A percentile compares a stretch with the other conserved stretches of the same genome.
Conservation (phyloP, 2,113 vertebrate genomes). For the Bolborhynchus lineola region DNA sequence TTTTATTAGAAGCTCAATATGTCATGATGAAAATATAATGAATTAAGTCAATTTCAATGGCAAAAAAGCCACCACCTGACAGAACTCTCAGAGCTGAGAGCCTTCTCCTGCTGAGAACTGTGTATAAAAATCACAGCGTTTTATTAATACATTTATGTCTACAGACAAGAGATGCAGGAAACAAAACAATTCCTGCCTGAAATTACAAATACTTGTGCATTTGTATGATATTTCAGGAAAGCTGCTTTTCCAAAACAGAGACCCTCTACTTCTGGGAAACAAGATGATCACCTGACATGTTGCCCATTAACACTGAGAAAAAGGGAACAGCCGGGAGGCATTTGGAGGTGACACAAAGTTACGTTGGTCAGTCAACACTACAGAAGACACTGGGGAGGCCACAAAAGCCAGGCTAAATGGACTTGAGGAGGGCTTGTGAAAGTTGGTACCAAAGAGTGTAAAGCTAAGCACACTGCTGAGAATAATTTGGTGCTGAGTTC, state of each 20-base stretch:
- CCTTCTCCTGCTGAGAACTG: neutral
- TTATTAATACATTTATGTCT: neutral
- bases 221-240: neutral
- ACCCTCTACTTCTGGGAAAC: neutral
- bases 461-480: neutral
- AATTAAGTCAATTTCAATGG: neutral
- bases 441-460: neutral
- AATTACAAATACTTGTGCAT: too few relatives aligned
- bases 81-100: neutral
- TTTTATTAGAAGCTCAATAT: neutral
- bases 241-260: neutral
- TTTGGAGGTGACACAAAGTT: neutral
- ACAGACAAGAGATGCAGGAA: neutral
- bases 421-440: neutral
- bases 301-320: fast-evolving
- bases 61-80: neutral
- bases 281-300: fast-evolving
- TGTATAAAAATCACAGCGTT: neutral
- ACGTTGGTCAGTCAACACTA: fast-evolving
- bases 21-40: neutral
- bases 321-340: fast-evolving
- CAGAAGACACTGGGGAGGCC: neutral
- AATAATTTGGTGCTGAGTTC: neutral
- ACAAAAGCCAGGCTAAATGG: neutral
- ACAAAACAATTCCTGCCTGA: neutral